Evolutionary conservation across 2,113 vertebrate genomes (phyloP).

Genomic region (Bufo bufo): DNA sequence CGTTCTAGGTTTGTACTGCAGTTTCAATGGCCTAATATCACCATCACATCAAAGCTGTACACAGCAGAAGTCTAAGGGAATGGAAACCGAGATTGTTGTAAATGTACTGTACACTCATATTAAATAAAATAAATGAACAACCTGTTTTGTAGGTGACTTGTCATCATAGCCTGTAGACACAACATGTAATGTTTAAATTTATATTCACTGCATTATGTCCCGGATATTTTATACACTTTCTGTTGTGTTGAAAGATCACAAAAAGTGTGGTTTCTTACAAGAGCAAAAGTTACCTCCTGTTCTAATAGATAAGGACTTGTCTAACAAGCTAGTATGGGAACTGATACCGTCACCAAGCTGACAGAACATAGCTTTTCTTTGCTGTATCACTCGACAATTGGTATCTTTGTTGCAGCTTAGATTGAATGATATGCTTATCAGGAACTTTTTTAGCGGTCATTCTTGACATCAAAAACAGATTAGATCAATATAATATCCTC

Average conservation of each 20-base stretch:
- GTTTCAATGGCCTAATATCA: slow-evolving; percentile 22
- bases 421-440: slow-evolving; percentile 31
- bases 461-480: background rate
- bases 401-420: slow-evolving; percentile 31
- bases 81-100: slow-evolving; percentile 15
- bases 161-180: background rate
- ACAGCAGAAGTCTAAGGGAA: slow-evolving; percentile 9
- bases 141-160: background rate
- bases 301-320: slow-evolving; percentile 51
- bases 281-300: slow-evolving; percentile 52
- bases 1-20: background rate
- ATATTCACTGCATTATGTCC: background rate
- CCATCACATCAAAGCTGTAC: background rate
- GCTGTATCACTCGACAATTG: slow-evolving; percentile 21
- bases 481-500: slow-evolving; percentile 6
- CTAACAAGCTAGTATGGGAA: slow-evolving; percentile 24
- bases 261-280: slow-evolving; percentile 47
- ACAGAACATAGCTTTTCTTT: slow-evolving; percentile 12
- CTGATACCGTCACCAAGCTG: slow-evolving; percentile 14
- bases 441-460: background rate
- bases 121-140: background rate
- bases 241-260: slow-evolving; percentile 12
- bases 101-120: background rate
- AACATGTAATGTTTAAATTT: background rate
- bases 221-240: slow-evolving; percentile 2